Base-by-base conservation (phyloP, 2,113 vertebrate genomes). In the Albula glossodonta region DNA sequence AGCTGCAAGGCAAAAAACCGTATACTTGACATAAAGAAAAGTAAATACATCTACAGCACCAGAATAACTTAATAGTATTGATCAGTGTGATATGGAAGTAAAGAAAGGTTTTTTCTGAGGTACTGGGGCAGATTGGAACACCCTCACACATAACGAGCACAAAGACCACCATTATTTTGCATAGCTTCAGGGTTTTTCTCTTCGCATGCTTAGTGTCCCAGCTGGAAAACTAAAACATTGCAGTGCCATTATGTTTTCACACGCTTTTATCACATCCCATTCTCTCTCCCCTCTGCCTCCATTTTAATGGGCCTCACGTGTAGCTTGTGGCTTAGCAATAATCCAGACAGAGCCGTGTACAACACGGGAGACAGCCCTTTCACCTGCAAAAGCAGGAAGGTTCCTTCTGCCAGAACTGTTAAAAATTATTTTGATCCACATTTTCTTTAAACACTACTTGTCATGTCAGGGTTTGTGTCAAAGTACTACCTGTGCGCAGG, bases 351-450 rank as follows among this genome's bases (percentile, higher is more conserved):
- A 77, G 63, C 66, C 19, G 41, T 70, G 41, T 60, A 50, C 41
- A 48, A 5, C 22, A 48, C 57, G 50, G 41, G 1, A 48, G 57
- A 22, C 15, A 2, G 5, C 25, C 53, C 11, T 82, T 25, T 78
- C n/a, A 85, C 78, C 80, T 49, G 25, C 17, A 50, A 85, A 85
- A 53, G 11, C 81, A 49, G 81, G 80, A 81, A 86, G 83, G 86
- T 77, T 89, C 83, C 31, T 83, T 84, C 57, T 66, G 7, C 56
- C 56, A 60, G 17, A 60, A 60, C 41, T 31, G 48, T 50, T 51
- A 53, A 41, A 86, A 60, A 48, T 9, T 13, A 15, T 63, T 22
- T 49, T n/a, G 2, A 17, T 31, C 9, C 22, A 2, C n/a, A 31
- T 74, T 74, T 74, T 31, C 70, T 31, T 31, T 9, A 31, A 74